A percentile compares a stretch with the other conserved stretches of the same genome.
Conservation (phyloP, 2,888 invertebrate species). For the Salpingus planirostris region DNA sequence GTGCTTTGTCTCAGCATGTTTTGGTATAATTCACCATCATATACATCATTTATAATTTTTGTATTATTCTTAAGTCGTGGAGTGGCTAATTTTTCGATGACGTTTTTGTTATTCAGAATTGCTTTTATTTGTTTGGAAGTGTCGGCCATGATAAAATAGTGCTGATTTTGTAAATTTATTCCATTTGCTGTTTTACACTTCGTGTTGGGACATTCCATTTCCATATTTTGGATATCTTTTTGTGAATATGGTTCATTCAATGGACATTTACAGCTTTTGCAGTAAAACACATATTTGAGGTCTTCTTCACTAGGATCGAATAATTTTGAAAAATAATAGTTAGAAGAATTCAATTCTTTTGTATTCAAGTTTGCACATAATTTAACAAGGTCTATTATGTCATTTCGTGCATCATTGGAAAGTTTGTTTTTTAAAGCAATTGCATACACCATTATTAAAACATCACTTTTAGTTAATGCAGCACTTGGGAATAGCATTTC, state of each 20-base stretch:
- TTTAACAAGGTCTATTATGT: background rate
- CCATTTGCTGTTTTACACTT: too few species aligned
- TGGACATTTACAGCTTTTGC: conserved; percentile 1
- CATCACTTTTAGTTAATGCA: background rate
- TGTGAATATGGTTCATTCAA: background rate
- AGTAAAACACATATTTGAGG: background rate
- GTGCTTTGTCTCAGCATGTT: background rate
- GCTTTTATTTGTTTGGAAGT: background rate
- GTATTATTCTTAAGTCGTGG: background rate
- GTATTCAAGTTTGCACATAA: background rate
- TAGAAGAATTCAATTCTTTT: background rate
- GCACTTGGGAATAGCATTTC: background rate
- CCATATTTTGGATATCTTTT: too few species aligned
- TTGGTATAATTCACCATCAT: conserved; percentile 1
- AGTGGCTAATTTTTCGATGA: background rate
- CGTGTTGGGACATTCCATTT: too few species aligned
- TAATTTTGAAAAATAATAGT: background rate
- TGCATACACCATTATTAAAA: background rate
- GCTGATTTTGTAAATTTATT: too few species aligned
- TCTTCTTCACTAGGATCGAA: conserved; percentile 1
- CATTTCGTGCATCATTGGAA: background rate
- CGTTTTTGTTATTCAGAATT: background rate
- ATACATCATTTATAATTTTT: background rate
- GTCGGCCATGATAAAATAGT: background rate
- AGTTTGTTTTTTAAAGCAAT: background rate